A percentile compares a stretch with the other conserved stretches of the same genome.
Evolutionary conservation across 2,888 invertebrate genomes (phyloP).

Genomic region (Scaptomyza reducta): DNA sequence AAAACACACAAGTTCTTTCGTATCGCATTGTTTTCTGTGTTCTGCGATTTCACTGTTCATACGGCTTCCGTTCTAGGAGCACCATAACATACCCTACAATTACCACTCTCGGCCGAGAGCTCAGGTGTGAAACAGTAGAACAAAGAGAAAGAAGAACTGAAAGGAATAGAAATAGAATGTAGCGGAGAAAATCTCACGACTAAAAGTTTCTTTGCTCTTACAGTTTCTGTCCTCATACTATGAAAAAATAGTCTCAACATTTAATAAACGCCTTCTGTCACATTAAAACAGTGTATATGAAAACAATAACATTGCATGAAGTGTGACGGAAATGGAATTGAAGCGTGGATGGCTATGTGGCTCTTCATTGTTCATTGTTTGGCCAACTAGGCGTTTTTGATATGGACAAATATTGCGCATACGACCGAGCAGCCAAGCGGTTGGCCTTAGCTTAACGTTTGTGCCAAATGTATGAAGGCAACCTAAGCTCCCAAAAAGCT

Average conservation of each 20-base stretch:
- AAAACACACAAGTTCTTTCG: background rate
- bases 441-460: constrained; percentile 28
- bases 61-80: background rate
- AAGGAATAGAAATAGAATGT: background rate
- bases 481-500: constrained; percentile 63
- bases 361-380: constrained; percentile 23
- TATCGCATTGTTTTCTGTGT: constrained; percentile 43
- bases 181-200: background rate
- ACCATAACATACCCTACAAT: background rate
- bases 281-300: background rate
- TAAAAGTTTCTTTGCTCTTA: background rate
- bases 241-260: background rate
- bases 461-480: constrained; percentile 38
- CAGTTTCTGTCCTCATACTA: background rate
- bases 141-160: background rate
- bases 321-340: constrained; percentile 42
- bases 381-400: constrained; percentile 9
- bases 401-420: constrained; percentile 43
- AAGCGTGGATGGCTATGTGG: constrained; percentile 12
- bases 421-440: constrained; percentile 26
- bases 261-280: background rate
- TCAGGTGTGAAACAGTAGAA: background rate
- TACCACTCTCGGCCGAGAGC: background rate
- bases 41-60: constrained; percentile 14
- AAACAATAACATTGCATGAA: constrained; percentile 36